Base-by-base conservation (phyloP, 2,888 invertebrate species). In the Teinopalpus imperialis region DNA sequence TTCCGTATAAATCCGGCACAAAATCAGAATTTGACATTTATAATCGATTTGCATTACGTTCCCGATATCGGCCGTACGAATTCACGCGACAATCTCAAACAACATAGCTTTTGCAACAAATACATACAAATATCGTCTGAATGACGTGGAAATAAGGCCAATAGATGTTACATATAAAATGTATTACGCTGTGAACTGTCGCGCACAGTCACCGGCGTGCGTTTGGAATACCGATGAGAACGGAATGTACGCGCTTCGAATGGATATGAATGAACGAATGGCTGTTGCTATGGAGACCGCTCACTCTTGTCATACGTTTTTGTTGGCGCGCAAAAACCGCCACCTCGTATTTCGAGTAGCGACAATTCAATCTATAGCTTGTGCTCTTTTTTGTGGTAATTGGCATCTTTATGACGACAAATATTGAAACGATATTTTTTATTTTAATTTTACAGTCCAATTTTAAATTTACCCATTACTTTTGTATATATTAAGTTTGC, bases 261-360 rank as follows among this genome's bases (percentile, higher is more conserved):
- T 41, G 35, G 29, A 27, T 43, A 26, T 23, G 42, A 48, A 48
- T 48, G 37, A 48, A 51, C 47, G 44, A 54, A 48, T 48, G 29
- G 24, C 32, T 21, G 43, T 46, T 34, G 42, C 34, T 21, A 48
- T 46, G 35, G 40, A 16, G 20, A 46, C 41, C 9, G 13, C 9
- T 30, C 21, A 4, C 10, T 26, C 39, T 26, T 18, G 9, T 26
- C 36, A 13, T 16, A 29, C 6, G 23, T 40, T 46, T 46, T 46
- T 46, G 12, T 30, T 8, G 23, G 9, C 8, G 10, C 35, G 24
- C 35, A 41, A 46, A 46, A 46, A 46, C 35, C 29, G 12, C 5
- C 21, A 27, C 24, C 18, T 20, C 37, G 21, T 30, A 31, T 42
- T 43, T 40, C 26, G 26, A 16, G 12, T 9, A 27, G 29, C 10